Evolutionary conservation across 2,113 vertebrate genomes (phyloP).

Genomic region (Oryctolagus cuniculus): DNA sequence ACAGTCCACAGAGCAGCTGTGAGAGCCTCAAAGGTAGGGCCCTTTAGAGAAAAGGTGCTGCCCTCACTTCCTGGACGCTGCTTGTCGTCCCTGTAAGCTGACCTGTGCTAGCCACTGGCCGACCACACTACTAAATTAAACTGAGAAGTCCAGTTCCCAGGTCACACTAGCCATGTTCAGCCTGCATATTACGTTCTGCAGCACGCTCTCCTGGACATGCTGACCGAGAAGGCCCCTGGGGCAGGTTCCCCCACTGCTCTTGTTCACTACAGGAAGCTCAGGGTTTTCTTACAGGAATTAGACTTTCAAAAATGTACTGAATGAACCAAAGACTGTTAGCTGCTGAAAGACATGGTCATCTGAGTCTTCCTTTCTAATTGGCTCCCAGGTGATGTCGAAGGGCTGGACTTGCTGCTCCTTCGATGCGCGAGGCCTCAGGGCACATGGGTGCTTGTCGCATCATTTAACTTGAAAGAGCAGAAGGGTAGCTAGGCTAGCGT

Average conservation of each 20-base stretch:
- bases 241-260: background rate
- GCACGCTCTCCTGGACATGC: background rate
- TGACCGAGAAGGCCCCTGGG: background rate
- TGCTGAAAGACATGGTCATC: background rate
- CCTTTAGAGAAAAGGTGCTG: background rate
- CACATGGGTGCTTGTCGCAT: background rate
- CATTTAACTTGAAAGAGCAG: background rate
- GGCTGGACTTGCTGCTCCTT: background rate
- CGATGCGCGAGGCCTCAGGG: background rate
- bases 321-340: background rate
- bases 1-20: background rate
- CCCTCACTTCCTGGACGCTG: background rate
- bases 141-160: background rate
- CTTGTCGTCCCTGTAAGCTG: background rate
- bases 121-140: background rate
- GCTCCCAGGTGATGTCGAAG: background rate
- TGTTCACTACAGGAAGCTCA: background rate
- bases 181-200: background rate
- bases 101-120: background rate
- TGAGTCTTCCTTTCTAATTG: background rate
- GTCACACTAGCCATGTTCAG: background rate
- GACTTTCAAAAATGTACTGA: background rate
- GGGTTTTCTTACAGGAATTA: background rate
- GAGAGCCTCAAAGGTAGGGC: background rate
- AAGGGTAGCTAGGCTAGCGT: background rate